These are phyloP conservation scores for Heliconius hewitsoni DNA, from an alignment of 1,140 invertebrate genomes.

Conservation along the genomic window DNA sequence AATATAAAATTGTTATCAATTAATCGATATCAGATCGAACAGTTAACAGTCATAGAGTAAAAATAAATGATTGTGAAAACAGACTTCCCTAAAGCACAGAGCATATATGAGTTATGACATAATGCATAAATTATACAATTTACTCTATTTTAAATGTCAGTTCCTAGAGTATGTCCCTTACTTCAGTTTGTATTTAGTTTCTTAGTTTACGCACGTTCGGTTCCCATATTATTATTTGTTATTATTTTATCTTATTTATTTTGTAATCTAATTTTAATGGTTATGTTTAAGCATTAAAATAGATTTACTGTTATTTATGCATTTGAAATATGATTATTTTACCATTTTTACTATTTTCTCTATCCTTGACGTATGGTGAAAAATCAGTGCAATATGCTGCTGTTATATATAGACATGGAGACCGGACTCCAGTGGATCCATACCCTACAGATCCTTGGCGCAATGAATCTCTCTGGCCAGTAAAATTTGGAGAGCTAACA, in stretches of 20 bases:
- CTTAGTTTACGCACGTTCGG: background rate
- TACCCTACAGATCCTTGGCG: conserved; percentile 91
- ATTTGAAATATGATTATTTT: conserved; percentile 18
- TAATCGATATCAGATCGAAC: background rate
- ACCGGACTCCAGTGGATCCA: conserved; percentile 87
- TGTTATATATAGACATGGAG: conserved; percentile 90
- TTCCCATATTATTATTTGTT: background rate
- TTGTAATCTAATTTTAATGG: background rate
- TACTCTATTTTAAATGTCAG: no score
- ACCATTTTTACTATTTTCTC: conserved; percentile 23
- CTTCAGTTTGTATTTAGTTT: background rate
- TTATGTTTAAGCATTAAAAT: background rate
- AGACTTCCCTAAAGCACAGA: background rate
- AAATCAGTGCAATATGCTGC: conserved; percentile 61
- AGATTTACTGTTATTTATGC: background rate
- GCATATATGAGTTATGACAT: background rate
- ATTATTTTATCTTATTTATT: background rate
- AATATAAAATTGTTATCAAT: background rate
- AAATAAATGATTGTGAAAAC: background rate
- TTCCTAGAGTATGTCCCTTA: no score
- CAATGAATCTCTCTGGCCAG: conserved; percentile 86
- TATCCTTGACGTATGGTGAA: conserved; percentile 28
- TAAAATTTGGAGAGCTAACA: conserved; percentile 90
- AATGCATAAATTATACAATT: background rate
- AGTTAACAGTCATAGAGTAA: background rate